A percentile compares a stretch with the other conserved stretches of the same genome.
phyloP scores from a whole-genome alignment of 2,113 vertebrate species.

The Pleuronectes platessa region DNA sequence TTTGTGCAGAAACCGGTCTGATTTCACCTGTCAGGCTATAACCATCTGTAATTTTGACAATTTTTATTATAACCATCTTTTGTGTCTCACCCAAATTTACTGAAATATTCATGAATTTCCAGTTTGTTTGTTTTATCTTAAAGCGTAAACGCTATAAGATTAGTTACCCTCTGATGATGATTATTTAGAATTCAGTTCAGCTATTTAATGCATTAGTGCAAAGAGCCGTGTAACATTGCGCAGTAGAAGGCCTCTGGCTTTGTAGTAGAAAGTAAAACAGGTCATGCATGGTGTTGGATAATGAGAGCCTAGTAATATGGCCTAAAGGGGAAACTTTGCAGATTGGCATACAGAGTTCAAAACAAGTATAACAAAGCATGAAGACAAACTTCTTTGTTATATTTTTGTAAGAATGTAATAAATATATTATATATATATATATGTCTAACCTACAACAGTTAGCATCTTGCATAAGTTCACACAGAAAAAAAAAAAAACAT shows the following conservation, averaged over 20 bases:
- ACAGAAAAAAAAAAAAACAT: too few species aligned
- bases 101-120: neutral
- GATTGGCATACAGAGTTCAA: neutral
- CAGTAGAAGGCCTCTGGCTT: neutral
- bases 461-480: too few species aligned
- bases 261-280: slow-evolving; percentile 21
- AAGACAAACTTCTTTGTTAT: neutral
- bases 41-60: neutral
- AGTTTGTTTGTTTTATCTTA: neutral
- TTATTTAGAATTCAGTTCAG: slow-evolving; percentile 25
- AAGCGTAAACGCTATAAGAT: neutral
- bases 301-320: slow-evolving; percentile 14
- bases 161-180: neutral
- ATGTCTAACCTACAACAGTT: too few species aligned
- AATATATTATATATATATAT: too few species aligned
- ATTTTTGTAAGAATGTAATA: too few species aligned
- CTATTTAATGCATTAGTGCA: slow-evolving; percentile 25
- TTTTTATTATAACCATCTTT: neutral
- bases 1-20: too few species aligned
- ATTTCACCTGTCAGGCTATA: too few species aligned
- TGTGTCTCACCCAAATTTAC: neutral
- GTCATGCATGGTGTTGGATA: slow-evolving; percentile 34
- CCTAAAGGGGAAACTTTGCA: slow-evolving; percentile 1
- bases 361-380: neutral
- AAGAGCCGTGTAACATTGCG: slow-evolving; percentile 23